Conservation (phyloP, 1,140 invertebrate genomes). For the Plutomurus gul region DNA sequence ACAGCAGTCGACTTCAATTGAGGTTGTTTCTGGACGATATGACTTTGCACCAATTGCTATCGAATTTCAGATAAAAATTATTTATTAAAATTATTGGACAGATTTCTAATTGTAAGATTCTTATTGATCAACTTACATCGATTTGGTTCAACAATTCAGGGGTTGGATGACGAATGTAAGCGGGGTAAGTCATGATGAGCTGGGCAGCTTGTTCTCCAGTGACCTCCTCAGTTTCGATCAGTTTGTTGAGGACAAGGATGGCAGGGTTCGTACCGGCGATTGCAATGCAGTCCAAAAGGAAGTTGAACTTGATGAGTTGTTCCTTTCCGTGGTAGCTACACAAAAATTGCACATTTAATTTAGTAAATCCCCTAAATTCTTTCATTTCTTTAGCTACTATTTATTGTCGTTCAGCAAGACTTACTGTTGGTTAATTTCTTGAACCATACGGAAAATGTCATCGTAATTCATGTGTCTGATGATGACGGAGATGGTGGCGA, state of each 20-base stretch:
- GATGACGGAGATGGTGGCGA: slow-evolving; percentile 47
- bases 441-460: not conserved
- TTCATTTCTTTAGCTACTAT: no score
- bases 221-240: slow-evolving; percentile 48
- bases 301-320: not conserved
- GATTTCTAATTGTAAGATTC: not conserved
- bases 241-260: slow-evolving; percentile 43
- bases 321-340: slow-evolving; percentile 2
- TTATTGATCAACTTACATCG: slow-evolving; percentile 43
- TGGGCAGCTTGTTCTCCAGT: slow-evolving; percentile 47
- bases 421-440: slow-evolving; percentile 31
- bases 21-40: slow-evolving; percentile 26
- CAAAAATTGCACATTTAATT: no score
- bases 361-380: no score
- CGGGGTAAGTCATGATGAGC: slow-evolving; percentile 47
- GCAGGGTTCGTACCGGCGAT: slow-evolving; percentile 53
- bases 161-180: slow-evolving; percentile 52
- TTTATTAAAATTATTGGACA: not conserved
- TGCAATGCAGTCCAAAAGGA: slow-evolving; percentile 42
- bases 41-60: slow-evolving; percentile 46
- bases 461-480: slow-evolving; percentile 43
- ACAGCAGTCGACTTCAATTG: slow-evolving; percentile 50
- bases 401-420: no score
- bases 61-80: not conserved
- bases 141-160: slow-evolving; percentile 44